A percentile compares a stretch with the other conserved stretches of the same genome.
Conservation (phyloP, 35 echinoderm and acorn worm genomes). For the Apostichopus japonicus region DNA sequence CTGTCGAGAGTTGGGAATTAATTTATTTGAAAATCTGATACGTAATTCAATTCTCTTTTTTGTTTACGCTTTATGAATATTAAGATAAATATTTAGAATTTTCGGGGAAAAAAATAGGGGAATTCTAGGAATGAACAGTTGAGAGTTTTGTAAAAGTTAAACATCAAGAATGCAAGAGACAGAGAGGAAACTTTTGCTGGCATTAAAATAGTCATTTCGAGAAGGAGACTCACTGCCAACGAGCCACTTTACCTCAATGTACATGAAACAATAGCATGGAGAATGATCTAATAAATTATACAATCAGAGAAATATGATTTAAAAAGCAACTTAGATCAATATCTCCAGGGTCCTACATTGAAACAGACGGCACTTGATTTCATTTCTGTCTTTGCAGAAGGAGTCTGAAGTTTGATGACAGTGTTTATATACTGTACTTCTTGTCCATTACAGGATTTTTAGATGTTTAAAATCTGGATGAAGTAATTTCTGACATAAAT, state of each 20-base stretch:
- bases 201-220: neutral
- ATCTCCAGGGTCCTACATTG: neutral
- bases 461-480: no score
- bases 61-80: neutral
- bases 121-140: no score
- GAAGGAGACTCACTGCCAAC: neutral
- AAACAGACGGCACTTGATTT: no score
- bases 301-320: neutral
- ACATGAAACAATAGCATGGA: neutral
- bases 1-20: neutral
- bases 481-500: no score
- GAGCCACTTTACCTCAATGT: neutral
- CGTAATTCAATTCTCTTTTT: slow-evolving; percentile 3
- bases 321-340: neutral
- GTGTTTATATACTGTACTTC: no score
- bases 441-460: no score
- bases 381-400: no score
- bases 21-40: slow-evolving; percentile 28
- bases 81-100: no score
- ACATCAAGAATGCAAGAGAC: neutral
- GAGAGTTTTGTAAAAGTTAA: neutral
- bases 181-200: neutral
- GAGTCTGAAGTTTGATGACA: no score
- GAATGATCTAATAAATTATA: neutral
- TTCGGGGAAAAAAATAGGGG: no score